A percentile compares a stretch with the other conserved stretches of the same genome.
These are phyloP conservation scores for Falco naumanni DNA, from an alignment of 2,797 vertebrate species.

Conservation along the genomic window DNA sequence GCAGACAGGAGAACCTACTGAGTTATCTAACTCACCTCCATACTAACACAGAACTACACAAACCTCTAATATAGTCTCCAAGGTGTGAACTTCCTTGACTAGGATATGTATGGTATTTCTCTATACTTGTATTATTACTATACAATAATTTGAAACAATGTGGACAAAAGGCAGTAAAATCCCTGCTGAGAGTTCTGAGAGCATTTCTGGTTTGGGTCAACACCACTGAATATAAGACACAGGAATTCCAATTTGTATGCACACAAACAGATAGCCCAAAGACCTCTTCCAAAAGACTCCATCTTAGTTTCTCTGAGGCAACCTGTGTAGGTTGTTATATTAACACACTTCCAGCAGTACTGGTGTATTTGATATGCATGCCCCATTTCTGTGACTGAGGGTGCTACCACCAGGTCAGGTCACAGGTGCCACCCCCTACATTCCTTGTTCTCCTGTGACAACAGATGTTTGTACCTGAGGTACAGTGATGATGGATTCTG, in stretches of 20 bases:
- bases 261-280: neutral
- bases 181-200: neutral
- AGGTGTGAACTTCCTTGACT: neutral
- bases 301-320: neutral
- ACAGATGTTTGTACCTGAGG: neutral
- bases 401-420: neutral
- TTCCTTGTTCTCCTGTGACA: neutral
- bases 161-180: neutral
- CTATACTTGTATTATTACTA: neutral
- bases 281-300: neutral
- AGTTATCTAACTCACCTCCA: neutral
- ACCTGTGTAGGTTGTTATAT: neutral
- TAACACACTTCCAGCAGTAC: neutral
- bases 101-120: neutral
- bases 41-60: neutral
- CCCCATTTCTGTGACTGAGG: neutral
- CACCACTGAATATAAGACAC: neutral
- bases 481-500: neutral
- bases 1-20: neutral
- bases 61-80: neutral
- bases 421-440: neutral
- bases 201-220: neutral
- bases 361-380: accelerated
- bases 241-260: neutral
- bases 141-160: neutral